Conservation (phyloP, 1,140 invertebrate species). For the Dendrolimus punctatus region DNA sequence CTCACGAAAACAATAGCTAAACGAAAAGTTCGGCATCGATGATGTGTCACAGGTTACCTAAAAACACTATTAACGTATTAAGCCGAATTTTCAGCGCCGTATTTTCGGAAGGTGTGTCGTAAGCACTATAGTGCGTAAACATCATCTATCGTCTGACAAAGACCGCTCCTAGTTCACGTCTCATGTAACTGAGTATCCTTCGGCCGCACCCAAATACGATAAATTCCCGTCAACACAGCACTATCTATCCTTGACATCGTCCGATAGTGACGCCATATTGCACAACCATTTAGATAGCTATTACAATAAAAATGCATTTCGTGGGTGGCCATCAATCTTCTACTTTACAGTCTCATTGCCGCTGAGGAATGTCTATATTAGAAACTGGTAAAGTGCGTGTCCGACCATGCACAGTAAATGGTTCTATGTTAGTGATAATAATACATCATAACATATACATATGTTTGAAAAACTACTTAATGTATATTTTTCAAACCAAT, state of each 20-base stretch:
- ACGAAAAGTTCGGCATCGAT: too few relatives aligned
- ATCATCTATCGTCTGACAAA: conserved; percentile 29
- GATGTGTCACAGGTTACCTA: conserved; percentile 1
- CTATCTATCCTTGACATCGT: conserved; percentile 53
- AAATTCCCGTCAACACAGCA: conserved; percentile 48
- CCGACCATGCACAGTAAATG: neutral
- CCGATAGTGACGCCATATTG: conserved; percentile 49
- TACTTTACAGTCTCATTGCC: conserved; percentile 11
- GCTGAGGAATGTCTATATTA: conserved; percentile 14
- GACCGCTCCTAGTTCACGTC: conserved; percentile 45
- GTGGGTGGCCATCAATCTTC: conserved; percentile 31
- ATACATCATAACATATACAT: conserved; percentile 2
- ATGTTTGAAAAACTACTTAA: neutral
- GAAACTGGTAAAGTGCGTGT: conserved; percentile 6
- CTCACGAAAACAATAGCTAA: too few relatives aligned
- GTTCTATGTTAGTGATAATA: neutral
- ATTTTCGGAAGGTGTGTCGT: conserved; percentile 20
- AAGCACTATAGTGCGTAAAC: conserved; percentile 45
- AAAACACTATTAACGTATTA: conserved; percentile 17
- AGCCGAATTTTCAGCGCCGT: too few relatives aligned
- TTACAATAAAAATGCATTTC: conserved; percentile 55
- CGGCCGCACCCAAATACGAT: conserved; percentile 45
- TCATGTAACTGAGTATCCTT: conserved; percentile 42
- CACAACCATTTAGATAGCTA: conserved; percentile 51
- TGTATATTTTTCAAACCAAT: too few relatives aligned